Evolutionary conservation across 2,888 invertebrate genomes (phyloP).

Genomic region (Crepidodera aurea): DNA sequence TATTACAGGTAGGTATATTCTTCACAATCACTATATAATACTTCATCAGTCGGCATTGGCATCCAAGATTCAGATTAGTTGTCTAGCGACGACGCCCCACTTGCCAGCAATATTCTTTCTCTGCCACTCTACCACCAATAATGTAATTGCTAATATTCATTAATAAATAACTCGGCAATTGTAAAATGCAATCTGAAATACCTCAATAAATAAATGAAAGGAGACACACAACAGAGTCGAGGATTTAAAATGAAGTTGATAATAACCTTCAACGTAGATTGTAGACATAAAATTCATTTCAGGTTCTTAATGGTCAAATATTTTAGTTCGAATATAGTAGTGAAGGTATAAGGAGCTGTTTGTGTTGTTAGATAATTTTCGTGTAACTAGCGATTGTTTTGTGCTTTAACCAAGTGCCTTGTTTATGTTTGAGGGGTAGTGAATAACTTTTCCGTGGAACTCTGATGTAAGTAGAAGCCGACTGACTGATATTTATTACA

Average conservation of each 20-base stretch:
- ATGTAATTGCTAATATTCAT: constrained; percentile 50
- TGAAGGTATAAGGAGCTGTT: constrained; percentile 49
- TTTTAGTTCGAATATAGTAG: constrained; percentile 53
- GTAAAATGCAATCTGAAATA: constrained; percentile 49
- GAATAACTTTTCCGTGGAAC: constrained; percentile 35
- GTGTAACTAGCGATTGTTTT: constrained; percentile 41
- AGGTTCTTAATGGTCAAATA: constrained; percentile 55
- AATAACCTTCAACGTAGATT: constrained; percentile 55
- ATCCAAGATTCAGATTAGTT: constrained; percentile 6
- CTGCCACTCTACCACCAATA: constrained; percentile 26
- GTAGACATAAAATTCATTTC: constrained; percentile 56
- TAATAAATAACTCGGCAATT: constrained; percentile 51
- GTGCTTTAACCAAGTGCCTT: constrained; percentile 34
- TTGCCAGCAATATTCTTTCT: constrained; percentile 15
- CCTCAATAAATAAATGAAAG: constrained; percentile 52
- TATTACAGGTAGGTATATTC: constrained; percentile 7
- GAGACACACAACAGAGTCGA: constrained; percentile 43
- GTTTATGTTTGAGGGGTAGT: constrained; percentile 32
- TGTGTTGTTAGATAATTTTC: constrained; percentile 46
- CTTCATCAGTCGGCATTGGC: constrained; percentile 8
- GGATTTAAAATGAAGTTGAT: constrained; percentile 54
- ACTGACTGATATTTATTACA: constrained; percentile 36
- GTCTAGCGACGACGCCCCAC: constrained; percentile 12
- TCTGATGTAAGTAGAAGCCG: constrained; percentile 38
- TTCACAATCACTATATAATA: constrained; percentile 10